Evolutionary conservation across 2,888 invertebrate species (phyloP), one percentile per base, ranked within the genome.

Genomic region (Stenoptilia bipunctidactyla): DNA sequence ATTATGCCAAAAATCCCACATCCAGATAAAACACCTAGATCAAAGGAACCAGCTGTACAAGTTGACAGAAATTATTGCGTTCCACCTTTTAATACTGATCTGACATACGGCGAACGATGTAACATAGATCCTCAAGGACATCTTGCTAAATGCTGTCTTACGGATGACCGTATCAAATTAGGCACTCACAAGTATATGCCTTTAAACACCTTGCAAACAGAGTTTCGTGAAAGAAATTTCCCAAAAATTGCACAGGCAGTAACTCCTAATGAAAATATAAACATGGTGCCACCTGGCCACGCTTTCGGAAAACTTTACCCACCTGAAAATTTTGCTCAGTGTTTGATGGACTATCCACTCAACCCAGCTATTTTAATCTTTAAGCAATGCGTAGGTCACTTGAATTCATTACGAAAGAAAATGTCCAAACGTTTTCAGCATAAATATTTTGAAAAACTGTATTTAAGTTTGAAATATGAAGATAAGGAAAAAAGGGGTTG

Each of bases 211-310:
- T 55, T 56, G 14, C 65, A 74, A 55, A 63, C 66, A 0, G 64
- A 77, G 45, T 62, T 57, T 40, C 41, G 50, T 41, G 51, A 61
- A 10, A 48, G 45, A 37, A 55, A 40, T 1, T 49, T 50, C 37
- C 46, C 58, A 0, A 49, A 47, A 34, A 34, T 79, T 9, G 82
- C 75, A 30, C 52, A 56, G 46, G 37, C 53, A 34, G 41, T 61
- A 34, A 51, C 66, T 27, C 82, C 84, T 47, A 69, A 74, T 49
- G 47, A 75, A n/a, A 83, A 77, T 46, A 68, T 72, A 10, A 50
- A 56, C 2, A 49, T 51, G 36, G 71, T 85, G 0, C 75, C 80
- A 2, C 45, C 63, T 45, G 75, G 67, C 0, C 64, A 61, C 45
- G 46, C 64, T 8, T 86, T 80, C 56, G 85, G 86, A 1, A 65